Evolutionary conservation across 2,797 vertebrate species (phyloP), one percentile per base, ranked within the genome.

Genomic region (Capromys pilorides): DNA sequence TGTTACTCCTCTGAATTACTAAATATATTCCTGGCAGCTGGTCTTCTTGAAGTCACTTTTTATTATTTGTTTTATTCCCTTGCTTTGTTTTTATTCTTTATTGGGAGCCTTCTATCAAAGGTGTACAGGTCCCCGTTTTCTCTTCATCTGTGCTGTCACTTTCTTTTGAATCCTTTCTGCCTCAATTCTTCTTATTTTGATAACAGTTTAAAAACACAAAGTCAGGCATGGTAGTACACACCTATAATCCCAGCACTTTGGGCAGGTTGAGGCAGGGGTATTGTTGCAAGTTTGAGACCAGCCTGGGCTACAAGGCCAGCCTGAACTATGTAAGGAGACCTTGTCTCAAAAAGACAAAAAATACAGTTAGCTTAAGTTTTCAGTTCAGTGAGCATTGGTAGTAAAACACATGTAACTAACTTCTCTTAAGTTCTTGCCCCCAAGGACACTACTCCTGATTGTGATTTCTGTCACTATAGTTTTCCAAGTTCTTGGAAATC

Each of bases 21-120:
- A 51, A 41, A 57, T 92, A 54, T 75, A 71, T 39, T 61, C 31
- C 26, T 87, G 36, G 13, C 26, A 66, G 13, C 41, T 16, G 73
- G 41, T 49, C 93, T 89, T 77, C 61, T 81, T 81, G 16, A 77
- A 39, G 57, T 90, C 69, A 36, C 16, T 92, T 94, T 75, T 91
- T 85, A 59, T 41, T 91, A 57, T 79, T 91, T 94, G 21, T 81
- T 92, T 54, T 92, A 5, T 83, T 81, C 77, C 19, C 19, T 75
- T 54, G 19, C 57, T 73, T 71, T 73, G 33, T 64, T 86, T 90
- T 83, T 19, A 24, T 51, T 79, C 62, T 92, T 80, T 28, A 39
- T 57, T 64, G 36, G 28, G 22, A 10, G 10, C 24, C 21, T 61
- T 13, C 41, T 66, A 2, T 66, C 62, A 77, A 26, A 57, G 66